Percentiles rank a stretch among this genome's conserved stretches.
Conservation (phyloP, 2,888 invertebrate genomes). For the Ligdia adustata region DNA sequence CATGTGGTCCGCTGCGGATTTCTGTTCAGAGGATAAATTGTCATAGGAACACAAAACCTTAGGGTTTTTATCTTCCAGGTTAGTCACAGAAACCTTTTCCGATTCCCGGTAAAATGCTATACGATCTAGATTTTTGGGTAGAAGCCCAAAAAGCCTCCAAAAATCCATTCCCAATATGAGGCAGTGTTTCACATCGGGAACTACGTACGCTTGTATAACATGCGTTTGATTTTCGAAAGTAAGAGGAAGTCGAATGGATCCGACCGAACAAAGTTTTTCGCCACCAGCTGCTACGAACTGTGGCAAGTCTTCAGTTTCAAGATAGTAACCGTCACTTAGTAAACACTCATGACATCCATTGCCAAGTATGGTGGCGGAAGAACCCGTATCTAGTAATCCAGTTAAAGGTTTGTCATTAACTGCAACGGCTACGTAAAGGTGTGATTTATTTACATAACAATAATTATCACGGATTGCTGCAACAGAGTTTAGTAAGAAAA, state of each 20-base stretch:
- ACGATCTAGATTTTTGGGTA: slow-evolving; percentile 7
- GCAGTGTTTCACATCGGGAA: slow-evolving; percentile 10
- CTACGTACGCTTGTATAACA: slow-evolving; percentile 1
- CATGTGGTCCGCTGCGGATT: slow-evolving; percentile 21
- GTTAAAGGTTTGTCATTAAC: background rate
- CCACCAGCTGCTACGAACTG: slow-evolving; percentile 11
- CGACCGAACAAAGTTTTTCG: background rate
- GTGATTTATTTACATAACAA: background rate
- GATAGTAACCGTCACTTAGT: background rate
- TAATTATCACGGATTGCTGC: background rate
- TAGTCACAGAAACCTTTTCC: background rate
- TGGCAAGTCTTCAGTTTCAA: background rate
- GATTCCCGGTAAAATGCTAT: background rate
- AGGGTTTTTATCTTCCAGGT: too few species aligned
- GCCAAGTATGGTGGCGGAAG: slow-evolving; percentile 13
- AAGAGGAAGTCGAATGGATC: slow-evolving; percentile 5
- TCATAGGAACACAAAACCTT: background rate
- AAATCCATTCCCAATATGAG: slow-evolving; percentile 24
- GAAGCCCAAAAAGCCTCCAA: slow-evolving; percentile 12
- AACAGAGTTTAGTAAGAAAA: background rate
- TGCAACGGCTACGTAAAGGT: background rate
- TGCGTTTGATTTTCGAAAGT: slow-evolving; percentile 2
- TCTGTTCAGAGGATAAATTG: background rate
- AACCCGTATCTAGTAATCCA: slow-evolving; percentile 1
- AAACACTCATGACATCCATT: background rate